A percentile compares a stretch with the other conserved stretches of the same genome.
These are phyloP conservation scores for Drosophila sordidapex DNA, from an alignment of 2,888 invertebrate genomes.

Conservation along the genomic window DNA sequence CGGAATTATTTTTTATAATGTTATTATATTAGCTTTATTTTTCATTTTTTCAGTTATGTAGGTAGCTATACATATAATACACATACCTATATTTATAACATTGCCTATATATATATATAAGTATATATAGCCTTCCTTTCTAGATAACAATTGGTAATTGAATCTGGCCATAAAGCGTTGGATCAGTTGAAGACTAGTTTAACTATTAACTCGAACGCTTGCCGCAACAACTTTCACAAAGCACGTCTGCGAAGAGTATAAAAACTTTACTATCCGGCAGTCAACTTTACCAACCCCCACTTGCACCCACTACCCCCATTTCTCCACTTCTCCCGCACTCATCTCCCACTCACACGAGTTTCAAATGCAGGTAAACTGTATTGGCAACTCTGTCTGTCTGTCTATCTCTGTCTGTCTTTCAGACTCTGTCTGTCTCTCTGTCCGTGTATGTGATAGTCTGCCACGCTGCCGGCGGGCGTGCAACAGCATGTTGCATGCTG, in stretches of 20 bases:
- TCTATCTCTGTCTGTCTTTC: conserved; percentile 14
- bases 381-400: conserved; percentile 19
- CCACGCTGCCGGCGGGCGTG: conserved; percentile 49
- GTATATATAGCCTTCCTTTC: background rate
- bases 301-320: background rate
- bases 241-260: conserved; percentile 37
- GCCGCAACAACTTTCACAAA: conserved; percentile 14
- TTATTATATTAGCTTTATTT: too few species aligned
- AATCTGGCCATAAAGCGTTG: conserved; percentile 7
- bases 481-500: conserved; percentile 79
- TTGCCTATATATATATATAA: background rate
- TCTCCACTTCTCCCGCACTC: background rate
- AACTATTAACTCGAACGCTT: conserved; percentile 4
- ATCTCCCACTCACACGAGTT: conserved; percentile 18
- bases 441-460: conserved; percentile 17
- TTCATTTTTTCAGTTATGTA: too few species aligned
- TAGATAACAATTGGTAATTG: conserved; percentile 4
- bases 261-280: conserved; percentile 29
- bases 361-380: conserved; percentile 41
- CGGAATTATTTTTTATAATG: too few species aligned
- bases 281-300: conserved; percentile 26
- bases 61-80: too few species aligned
- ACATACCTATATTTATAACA: background rate
- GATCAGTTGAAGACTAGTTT: conserved; percentile 5
- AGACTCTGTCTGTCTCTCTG: background rate